phyloP scores from a whole-genome alignment of 2,113 vertebrate genomes.

The Euleptes europaea region DNA sequence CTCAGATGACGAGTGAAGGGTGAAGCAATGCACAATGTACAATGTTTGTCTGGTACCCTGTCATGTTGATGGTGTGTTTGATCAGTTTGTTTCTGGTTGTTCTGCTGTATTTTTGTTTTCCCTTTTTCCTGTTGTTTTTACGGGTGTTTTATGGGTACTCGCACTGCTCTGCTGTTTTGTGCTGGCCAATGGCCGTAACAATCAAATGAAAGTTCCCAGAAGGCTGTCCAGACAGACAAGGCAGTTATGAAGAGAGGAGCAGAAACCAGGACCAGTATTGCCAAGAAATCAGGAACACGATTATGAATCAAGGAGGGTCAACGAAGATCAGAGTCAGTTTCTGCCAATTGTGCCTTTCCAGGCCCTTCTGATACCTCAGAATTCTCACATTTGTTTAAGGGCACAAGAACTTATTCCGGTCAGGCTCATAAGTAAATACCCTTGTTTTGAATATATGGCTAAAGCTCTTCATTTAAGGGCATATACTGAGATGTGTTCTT shows the following conservation, averaged over 20 bases:
- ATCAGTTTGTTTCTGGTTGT: no score
- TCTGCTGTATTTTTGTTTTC: no score
- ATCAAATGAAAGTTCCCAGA: no score
- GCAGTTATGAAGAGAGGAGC: background rate
- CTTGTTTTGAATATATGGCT: background rate
- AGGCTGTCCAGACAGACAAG: background rate
- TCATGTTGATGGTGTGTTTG: no score
- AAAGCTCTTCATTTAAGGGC: background rate
- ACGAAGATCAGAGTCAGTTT: background rate
- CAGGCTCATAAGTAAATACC: background rate
- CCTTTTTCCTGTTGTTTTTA: no score
- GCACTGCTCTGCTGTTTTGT: no score
- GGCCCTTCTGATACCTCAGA: background rate
- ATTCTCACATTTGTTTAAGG: background rate
- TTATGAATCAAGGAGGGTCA: background rate
- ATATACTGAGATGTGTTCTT: background rate
- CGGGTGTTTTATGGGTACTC: no score
- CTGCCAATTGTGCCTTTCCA: background rate
- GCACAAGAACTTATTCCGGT: background rate
- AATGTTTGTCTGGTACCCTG: no score
- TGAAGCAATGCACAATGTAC: no score
- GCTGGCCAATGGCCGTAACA: no score
- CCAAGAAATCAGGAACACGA: background rate
- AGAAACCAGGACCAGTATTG: background rate
- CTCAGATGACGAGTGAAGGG: no score